phyloP scores from a whole-genome alignment of 1,140 invertebrate species.

The Magallana ariakensis region DNA sequence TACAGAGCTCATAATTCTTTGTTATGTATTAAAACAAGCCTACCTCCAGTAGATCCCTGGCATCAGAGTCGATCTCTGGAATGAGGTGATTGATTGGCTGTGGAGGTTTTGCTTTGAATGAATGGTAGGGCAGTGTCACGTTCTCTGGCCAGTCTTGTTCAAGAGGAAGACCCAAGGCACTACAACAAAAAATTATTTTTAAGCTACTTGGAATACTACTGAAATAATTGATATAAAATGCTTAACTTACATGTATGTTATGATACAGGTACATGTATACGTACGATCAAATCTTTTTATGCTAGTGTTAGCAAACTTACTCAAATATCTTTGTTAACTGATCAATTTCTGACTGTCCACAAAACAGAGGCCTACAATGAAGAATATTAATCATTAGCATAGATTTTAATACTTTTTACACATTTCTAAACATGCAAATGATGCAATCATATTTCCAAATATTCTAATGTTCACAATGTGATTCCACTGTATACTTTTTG shows the following conservation, averaged over 20 bases:
- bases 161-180: conserved; percentile 76
- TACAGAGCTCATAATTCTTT: too few relatives aligned
- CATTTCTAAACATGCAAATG: too few relatives aligned
- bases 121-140: conserved; percentile 94
- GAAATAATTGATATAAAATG: background rate
- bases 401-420: too few relatives aligned
- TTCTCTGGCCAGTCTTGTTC: conserved; percentile 78
- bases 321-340: conserved; percentile 80
- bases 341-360: conserved; percentile 80
- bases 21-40: conserved; percentile 21
- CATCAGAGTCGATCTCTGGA: conserved; percentile 94
- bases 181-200: conserved; percentile 57
- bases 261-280: background rate
- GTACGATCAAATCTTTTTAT: background rate
- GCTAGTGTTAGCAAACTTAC: conserved; percentile 82
- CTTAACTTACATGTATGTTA: too few relatives aligned
- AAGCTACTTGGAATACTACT: background rate
- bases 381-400: background rate
- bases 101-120: conserved; percentile 71
- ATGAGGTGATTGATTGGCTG: conserved; percentile 84
- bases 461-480: too few relatives aligned
- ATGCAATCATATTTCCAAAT: too few relatives aligned
- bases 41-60: conserved; percentile 92
- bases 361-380: conserved; percentile 80
- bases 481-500: too few relatives aligned